Base-by-base conservation (phyloP, 2,797 vertebrate genomes). In the Sebastes oblongus region DNA sequence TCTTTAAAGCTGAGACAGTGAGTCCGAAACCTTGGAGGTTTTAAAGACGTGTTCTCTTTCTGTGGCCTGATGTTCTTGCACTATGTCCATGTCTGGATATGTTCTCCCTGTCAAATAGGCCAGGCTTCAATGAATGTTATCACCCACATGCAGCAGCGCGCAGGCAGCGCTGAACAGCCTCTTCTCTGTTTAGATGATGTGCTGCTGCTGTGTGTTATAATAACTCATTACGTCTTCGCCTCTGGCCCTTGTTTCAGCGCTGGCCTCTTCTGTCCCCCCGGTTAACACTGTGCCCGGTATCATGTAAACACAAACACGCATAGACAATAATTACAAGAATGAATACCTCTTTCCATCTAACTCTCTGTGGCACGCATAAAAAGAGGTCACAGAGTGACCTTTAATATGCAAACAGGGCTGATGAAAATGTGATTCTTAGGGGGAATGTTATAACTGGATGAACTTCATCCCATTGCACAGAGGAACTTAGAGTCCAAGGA, bases 71-170 rank as follows among this genome's bases (percentile, higher is more conserved):
- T 65, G 30, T 50, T 68, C 25, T 52, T 60, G n/a, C 65, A 54
- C 61, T 14, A 52, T 11, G 4, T 16, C 24, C 50, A 46, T 34
- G 60, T 77, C 67, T 76, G 22, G 60, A 71, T 85, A 25, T 79
- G 71, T 82, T 72, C 39, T 59, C 27, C 2, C 9, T 3, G 22
- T 76, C 81, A 86, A 80, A 85, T 81, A 77, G 83, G 83, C 80
- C 83, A 88, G 34, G 56, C 80, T 64, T 72, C 73, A 58, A 67
- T 69, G 65, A 89, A 84, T 50, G 78, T 79, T 85, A 82, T 89
- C 82, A 89, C 75, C 80, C 81, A 77, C 83, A 70, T 72, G 74
- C 88, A 87, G 87, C 75, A 72, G 81, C 2, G 8, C 50, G 67
- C 60, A 80, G 39, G 62, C 86, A 78, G 66, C 12, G 14, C 75